A percentile compares a stretch with the other conserved stretches of the same genome.
phyloP scores from a whole-genome alignment of 2,888 invertebrate species.

The Theodoxus fluviatilis region DNA sequence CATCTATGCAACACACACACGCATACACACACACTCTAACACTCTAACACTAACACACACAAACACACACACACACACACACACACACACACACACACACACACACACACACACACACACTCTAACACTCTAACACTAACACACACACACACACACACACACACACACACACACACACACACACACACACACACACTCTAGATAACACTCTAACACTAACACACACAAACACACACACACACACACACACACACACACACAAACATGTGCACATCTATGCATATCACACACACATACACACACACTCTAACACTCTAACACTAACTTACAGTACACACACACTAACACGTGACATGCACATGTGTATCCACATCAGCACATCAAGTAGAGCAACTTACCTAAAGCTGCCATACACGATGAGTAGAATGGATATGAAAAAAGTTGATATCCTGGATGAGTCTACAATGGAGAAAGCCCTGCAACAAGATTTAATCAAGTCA shows the following conservation, averaged over 20 bases:
- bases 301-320: too few relatives aligned
- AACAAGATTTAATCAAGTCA: conserved; percentile 30
- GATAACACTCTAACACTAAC: too few relatives aligned
- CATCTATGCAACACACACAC: too few relatives aligned
- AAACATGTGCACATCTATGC: too few relatives aligned
- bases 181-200: background rate
- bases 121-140: background rate
- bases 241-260: too few relatives aligned
- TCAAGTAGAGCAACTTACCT: conserved; percentile 67
- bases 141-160: background rate
- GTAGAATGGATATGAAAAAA: conserved; percentile 93
- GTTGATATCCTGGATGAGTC: conserved; percentile 96
- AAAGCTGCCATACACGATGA: conserved; percentile 97
- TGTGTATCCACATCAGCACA: too few relatives aligned
- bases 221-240: too few relatives aligned
- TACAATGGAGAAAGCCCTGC: conserved; percentile 93
- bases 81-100: background rate
- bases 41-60: background rate
- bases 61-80: background rate
- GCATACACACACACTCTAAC: too few relatives aligned
- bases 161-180: background rate
- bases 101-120: conserved; percentile 4
- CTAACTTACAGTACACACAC: too few relatives aligned
- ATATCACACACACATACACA: too few relatives aligned
- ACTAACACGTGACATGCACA: too few relatives aligned